Percentiles rank a stretch among this genome's conserved stretches.
Evolutionary conservation across 2,113 vertebrate genomes (phyloP).

Genomic region (Anolis sagrei): DNA sequence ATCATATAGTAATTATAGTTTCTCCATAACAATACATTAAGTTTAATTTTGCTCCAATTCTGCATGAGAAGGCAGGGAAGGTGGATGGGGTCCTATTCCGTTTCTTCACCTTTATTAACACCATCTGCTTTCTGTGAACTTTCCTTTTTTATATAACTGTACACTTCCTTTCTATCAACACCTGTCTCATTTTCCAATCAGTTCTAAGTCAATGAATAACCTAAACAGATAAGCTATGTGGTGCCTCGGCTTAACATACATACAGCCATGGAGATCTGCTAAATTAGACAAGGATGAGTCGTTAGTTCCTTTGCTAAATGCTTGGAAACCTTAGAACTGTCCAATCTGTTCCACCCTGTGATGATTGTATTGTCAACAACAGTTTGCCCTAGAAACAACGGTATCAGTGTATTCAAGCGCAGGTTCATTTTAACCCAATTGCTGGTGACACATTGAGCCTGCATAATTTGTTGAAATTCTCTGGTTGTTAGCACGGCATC

Average conservation of each 20-base stretch:
- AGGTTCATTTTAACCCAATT: not conserved
- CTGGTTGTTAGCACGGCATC: not conserved
- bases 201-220: slow-evolving; percentile 29
- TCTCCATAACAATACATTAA: not conserved
- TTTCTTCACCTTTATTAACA: not conserved
- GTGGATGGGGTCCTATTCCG: not conserved
- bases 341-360: not conserved
- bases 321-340: not conserved
- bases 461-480: not conserved
- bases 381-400: not conserved
- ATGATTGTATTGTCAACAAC: slow-evolving; percentile 21
- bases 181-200: slow-evolving; percentile 20
- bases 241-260: not conserved
- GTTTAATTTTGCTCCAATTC: not conserved
- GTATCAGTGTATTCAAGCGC: not conserved
- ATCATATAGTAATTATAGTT: not conserved
- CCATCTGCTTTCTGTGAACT: slow-evolving; percentile 5
- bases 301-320: not conserved
- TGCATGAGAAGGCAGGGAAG: not conserved
- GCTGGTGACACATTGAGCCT: not conserved
- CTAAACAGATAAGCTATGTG: slow-evolving; percentile 6
- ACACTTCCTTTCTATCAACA: slow-evolving; percentile 2
- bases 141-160: not conserved
- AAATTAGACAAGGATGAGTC: slow-evolving; percentile 22
- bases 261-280: not conserved